These are phyloP conservation scores for Maconellicoccus hirsutus DNA, from an alignment of 1,140 invertebrate species.

Conservation along the genomic window DNA sequence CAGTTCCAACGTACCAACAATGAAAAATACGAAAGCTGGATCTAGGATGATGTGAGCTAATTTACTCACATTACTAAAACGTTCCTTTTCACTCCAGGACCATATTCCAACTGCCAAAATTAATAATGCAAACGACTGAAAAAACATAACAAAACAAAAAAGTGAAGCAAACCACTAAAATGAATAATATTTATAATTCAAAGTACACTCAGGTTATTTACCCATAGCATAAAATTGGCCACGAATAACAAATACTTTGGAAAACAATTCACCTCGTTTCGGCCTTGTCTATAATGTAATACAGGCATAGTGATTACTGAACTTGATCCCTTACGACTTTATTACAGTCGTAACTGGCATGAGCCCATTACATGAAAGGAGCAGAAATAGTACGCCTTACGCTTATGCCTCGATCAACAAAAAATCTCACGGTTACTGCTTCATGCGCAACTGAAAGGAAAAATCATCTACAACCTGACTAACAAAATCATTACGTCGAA, in stretches of 20 bases:
- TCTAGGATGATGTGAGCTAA: slow-evolving; percentile 84
- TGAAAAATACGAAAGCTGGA: slow-evolving; percentile 89
- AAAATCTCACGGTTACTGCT: too few relatives aligned
- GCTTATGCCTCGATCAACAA: too few relatives aligned
- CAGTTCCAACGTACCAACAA: slow-evolving; percentile 52
- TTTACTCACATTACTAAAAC: slow-evolving; percentile 79
- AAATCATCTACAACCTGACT: too few relatives aligned
- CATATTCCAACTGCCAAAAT: slow-evolving; percentile 83
- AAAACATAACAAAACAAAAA: slow-evolving; percentile 33
- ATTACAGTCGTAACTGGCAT: too few relatives aligned
- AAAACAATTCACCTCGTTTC: slow-evolving; percentile 7
- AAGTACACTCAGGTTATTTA: neutral
- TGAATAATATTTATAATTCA: neutral
- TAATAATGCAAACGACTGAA: slow-evolving; percentile 70
- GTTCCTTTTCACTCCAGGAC: slow-evolving; percentile 96
- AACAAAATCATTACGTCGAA: too few relatives aligned
- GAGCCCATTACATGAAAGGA: too few relatives aligned
- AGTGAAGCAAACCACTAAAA: too few relatives aligned
- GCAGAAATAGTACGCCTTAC: too few relatives aligned
- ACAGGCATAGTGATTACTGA: slow-evolving; percentile 13
- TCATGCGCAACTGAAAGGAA: too few relatives aligned
- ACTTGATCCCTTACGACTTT: too few relatives aligned
- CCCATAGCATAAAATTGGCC: neutral
- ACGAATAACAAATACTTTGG: slow-evolving; percentile 2
- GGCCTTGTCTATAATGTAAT: neutral